Percentiles rank a stretch among this genome's conserved stretches.
Conservation (phyloP, 2,113 vertebrate species). For the Notothenia rossii region DNA sequence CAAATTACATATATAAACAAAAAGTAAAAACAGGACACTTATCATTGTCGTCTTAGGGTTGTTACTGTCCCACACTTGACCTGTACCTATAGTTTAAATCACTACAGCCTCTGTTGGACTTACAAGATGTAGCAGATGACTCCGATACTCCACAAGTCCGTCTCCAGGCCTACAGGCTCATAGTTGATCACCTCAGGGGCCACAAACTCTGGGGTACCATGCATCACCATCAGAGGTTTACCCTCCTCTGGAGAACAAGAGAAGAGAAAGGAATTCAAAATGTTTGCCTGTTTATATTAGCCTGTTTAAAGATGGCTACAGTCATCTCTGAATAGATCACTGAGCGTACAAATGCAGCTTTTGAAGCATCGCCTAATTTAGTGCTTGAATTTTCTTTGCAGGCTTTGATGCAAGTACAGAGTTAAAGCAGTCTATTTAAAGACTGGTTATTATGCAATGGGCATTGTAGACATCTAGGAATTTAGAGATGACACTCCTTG, state of each 20-base stretch:
- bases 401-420: conserved; percentile 8
- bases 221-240: conserved; percentile 84
- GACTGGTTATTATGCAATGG: background rate
- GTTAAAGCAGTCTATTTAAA: conserved; percentile 6
- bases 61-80: background rate
- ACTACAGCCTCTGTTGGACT: conserved; percentile 47
- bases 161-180: conserved; percentile 85
- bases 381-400: background rate
- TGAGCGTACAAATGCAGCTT: conserved; percentile 16
- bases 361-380: background rate
- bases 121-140: conserved; percentile 92
- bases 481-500: background rate
- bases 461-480: background rate
- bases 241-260: conserved; percentile 74
- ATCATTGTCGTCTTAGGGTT: background rate
- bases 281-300: background rate
- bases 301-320: background rate
- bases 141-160: conserved; percentile 92
- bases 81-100: background rate
- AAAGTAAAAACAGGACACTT: background rate
- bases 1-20: background rate
- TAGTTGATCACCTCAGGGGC: conserved; percentile 90
- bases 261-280: background rate
- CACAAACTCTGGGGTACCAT: conserved; percentile 91
- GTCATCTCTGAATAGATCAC: conserved; percentile 36